phyloP scores from a whole-genome alignment of 2,888 invertebrate genomes.

The Drosophila kokeensis region DNA sequence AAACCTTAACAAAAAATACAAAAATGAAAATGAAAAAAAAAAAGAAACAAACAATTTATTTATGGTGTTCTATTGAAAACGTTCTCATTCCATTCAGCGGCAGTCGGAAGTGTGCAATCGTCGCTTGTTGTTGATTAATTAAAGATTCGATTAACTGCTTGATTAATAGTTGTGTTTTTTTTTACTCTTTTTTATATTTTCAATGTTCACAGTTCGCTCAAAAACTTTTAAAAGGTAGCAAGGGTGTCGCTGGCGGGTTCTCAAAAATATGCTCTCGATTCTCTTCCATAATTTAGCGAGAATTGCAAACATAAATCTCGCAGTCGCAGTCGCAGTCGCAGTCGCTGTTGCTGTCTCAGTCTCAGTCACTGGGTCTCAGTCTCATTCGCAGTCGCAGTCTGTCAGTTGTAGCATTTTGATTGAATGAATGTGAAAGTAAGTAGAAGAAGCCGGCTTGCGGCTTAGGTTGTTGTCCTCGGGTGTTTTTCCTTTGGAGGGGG shows the following conservation, averaged over 20 bases:
- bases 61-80: conserved; percentile 26
- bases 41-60: conserved; percentile 32
- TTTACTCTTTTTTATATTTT: conserved; percentile 17
- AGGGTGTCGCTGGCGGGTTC: background rate
- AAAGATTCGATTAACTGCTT: conserved; percentile 59
- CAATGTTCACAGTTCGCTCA: conserved; percentile 8
- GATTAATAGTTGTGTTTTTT: conserved; percentile 47
- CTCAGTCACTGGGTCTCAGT: background rate
- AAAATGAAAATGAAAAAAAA: background rate
- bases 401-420: conserved; percentile 53
- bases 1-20: conserved; percentile 3
- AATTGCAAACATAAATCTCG: conserved; percentile 27
- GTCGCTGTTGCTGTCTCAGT: background rate
- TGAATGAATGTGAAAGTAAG: conserved; percentile 70
- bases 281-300: conserved; percentile 32
- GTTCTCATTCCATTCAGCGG: conserved; percentile 32
- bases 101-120: conserved; percentile 53
- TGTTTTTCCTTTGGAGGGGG: background rate
- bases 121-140: conserved; percentile 50
- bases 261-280: conserved; percentile 5
- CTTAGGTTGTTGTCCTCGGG: background rate
- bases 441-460: conserved; percentile 16
- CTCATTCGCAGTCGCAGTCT: background rate
- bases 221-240: conserved; percentile 16
- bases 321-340: background rate